Evolutionary conservation across 2,797 vertebrate genomes (phyloP).

Genomic region (Toxotes lorentzi): DNA sequence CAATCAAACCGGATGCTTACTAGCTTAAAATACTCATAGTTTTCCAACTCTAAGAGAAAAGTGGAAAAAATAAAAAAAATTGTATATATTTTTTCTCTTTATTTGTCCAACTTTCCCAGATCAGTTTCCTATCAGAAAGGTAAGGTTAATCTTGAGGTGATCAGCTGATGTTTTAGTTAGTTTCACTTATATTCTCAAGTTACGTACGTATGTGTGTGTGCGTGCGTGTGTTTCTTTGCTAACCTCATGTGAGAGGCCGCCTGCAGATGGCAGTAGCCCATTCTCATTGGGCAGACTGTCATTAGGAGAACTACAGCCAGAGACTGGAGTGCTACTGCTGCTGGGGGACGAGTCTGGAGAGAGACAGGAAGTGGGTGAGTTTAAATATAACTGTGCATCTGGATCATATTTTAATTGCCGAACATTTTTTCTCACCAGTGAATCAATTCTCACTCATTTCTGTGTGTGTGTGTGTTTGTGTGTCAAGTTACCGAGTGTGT

Average conservation of each 20-base stretch:
- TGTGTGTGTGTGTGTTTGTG: constrained; percentile 2
- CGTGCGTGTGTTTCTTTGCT: constrained; percentile 11
- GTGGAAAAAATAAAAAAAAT: too few species aligned
- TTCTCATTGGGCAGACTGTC: constrained; percentile 93
- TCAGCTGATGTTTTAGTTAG: background rate
- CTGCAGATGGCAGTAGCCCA: constrained; percentile 85
- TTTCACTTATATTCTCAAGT: background rate
- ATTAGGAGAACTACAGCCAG: constrained; percentile 96
- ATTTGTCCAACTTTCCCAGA: background rate
- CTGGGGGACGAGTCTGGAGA: constrained; percentile 93
- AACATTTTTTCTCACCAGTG: background rate
- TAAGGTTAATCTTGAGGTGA: background rate
- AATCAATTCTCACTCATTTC: background rate
- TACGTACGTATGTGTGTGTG: background rate
- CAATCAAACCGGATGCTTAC: constrained; percentile 6
- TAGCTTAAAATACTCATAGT: constrained; percentile 21
- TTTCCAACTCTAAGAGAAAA: constrained; percentile 10
- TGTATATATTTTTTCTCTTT: background rate
- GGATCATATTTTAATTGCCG: background rate
- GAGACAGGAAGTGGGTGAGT: background rate
- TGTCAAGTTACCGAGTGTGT: constrained; percentile 87
- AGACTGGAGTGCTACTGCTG: constrained; percentile 96
- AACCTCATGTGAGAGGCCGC: constrained; percentile 90
- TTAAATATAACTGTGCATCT: background rate
- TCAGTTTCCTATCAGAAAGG: background rate